Conservation (phyloP, 2,797 vertebrate genomes). For the Philypnodon macrostomus region DNA sequence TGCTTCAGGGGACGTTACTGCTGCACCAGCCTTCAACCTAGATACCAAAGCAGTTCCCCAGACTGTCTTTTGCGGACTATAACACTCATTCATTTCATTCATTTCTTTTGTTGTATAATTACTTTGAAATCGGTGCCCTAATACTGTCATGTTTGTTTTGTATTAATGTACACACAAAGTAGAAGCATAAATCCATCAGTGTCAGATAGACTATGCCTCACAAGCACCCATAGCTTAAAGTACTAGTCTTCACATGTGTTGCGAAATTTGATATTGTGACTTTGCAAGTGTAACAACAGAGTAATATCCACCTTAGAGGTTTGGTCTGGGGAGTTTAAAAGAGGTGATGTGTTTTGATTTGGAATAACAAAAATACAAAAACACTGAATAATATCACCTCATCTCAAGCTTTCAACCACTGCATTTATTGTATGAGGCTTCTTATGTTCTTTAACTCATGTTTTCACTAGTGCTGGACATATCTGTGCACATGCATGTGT, state of each 20-base stretch:
- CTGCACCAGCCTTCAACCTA: constrained; percentile 17
- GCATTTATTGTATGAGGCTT: background rate
- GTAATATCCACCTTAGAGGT: constrained; percentile 19
- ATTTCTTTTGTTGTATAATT: constrained; percentile 26
- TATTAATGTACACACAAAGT: constrained; percentile 34
- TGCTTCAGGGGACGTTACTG: constrained; percentile 27
- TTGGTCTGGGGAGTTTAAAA: constrained; percentile 17
- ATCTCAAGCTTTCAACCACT: background rate
- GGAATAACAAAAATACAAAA: too few relatives aligned
- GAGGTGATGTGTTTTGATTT: background rate
- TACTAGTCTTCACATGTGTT: constrained; percentile 44
- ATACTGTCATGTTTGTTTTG: constrained; percentile 15
- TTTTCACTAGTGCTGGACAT: background rate
- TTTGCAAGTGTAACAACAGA: constrained; percentile 19
- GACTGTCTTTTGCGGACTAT: constrained; percentile 16
- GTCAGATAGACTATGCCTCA: constrained; percentile 30
- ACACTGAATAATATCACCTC: too few relatives aligned
- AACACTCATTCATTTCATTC: constrained; percentile 12
- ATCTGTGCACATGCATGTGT: constrained; percentile 12
- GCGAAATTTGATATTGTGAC: constrained; percentile 33
- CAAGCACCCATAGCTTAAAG: constrained; percentile 15
- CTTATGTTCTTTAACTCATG: too few relatives aligned
- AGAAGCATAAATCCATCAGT: constrained; percentile 45
- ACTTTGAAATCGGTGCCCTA: constrained; percentile 24
- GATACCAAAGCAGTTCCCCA: constrained; percentile 18